A percentile compares a stretch with the other conserved stretches of the same genome.
Evolutionary conservation across 2,113 vertebrate genomes (phyloP).

Genomic region (Cebus imitator): DNA sequence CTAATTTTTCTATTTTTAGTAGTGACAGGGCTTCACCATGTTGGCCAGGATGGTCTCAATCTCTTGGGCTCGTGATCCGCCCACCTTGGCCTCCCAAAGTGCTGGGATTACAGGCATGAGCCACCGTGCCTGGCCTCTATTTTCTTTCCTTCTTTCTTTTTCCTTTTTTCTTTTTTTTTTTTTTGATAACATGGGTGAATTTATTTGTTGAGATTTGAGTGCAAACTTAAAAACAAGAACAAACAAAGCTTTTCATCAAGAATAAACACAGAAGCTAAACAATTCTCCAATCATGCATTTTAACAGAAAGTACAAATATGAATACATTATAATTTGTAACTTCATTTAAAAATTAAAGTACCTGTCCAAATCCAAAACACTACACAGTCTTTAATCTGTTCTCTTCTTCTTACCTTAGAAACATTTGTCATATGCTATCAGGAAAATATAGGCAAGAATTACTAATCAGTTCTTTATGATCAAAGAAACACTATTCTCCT

Average conservation of each 20-base stretch:
- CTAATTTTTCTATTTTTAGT: too few species aligned
- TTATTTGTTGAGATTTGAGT: slow-evolving; percentile 62
- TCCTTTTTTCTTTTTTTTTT: too few species aligned
- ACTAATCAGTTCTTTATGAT: slow-evolving; percentile 24
- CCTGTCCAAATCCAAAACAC: slow-evolving; percentile 20
- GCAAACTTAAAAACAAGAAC: too few species aligned
- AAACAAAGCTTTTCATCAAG: too few species aligned
- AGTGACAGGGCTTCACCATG: too few species aligned
- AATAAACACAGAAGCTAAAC: slow-evolving; percentile 60
- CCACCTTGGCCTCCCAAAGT: too few species aligned
- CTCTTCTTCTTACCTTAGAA: slow-evolving; percentile 46
- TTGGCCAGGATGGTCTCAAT: too few species aligned
- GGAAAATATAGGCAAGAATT: neutral
- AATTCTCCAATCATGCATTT: slow-evolving; percentile 64
- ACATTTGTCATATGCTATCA: neutral
- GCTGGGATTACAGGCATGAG: too few species aligned
- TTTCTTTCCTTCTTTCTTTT: too few species aligned
- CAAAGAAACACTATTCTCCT: slow-evolving; percentile 45
- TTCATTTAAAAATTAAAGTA: too few species aligned
- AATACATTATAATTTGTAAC: neutral
- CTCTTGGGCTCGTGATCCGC: too few species aligned
- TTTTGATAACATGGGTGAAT: neutral
- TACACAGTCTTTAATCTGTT: slow-evolving; percentile 53
- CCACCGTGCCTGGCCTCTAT: too few species aligned
- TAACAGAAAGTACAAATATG: slow-evolving; percentile 71